A percentile compares a stretch with the other conserved stretches of the same genome.
Evolutionary conservation across 2,797 vertebrate species (phyloP).

Genomic region (Peromyscus nudipes): DNA sequence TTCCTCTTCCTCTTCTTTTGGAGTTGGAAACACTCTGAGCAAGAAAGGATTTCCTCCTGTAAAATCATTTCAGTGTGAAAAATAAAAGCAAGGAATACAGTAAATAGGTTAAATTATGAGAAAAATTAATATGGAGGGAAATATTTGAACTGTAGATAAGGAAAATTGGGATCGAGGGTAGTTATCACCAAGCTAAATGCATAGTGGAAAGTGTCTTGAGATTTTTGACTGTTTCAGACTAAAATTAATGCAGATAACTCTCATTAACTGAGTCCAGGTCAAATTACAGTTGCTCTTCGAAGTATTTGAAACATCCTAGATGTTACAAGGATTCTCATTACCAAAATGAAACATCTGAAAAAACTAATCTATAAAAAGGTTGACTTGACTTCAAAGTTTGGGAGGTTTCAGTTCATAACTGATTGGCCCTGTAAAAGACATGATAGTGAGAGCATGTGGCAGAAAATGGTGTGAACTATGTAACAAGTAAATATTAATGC

Average conservation of each 20-base stretch:
- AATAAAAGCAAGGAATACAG: background rate
- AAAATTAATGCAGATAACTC: background rate
- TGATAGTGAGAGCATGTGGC: too few relatives aligned
- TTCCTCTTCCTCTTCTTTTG: background rate
- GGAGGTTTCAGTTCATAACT: background rate
- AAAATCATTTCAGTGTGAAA: constrained; percentile 50
- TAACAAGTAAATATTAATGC: constrained; percentile 1
- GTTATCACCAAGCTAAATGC: background rate
- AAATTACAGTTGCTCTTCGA: background rate
- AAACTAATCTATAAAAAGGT: background rate
- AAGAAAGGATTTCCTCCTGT: constrained; percentile 12
- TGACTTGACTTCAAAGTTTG: background rate
- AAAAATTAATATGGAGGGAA: constrained; percentile 44
- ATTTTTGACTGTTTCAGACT: background rate
- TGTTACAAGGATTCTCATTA: background rate
- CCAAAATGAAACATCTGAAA: background rate
- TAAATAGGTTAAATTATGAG: background rate
- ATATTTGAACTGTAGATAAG: constrained; percentile 38
- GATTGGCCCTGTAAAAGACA: background rate
- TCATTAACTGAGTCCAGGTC: background rate
- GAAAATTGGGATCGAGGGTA: background rate
- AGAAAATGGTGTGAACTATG: background rate
- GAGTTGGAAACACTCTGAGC: background rate
- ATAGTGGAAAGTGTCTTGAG: background rate
- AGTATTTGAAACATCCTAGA: background rate